Evolutionary conservation across 1,140 invertebrate genomes (phyloP).

Genomic region (Sarcophaga bullata): DNA sequence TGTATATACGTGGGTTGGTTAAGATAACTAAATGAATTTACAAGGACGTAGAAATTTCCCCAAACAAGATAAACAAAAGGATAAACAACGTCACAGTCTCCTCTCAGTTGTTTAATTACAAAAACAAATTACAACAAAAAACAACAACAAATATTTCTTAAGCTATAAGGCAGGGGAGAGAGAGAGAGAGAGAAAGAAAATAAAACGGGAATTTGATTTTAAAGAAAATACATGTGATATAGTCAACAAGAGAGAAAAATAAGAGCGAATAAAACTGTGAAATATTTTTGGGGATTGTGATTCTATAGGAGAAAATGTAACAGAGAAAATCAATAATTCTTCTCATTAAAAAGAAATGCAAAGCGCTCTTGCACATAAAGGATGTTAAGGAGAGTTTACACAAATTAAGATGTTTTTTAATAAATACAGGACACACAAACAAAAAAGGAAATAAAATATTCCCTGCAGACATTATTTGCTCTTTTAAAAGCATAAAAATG

Average conservation of each 20-base stretch:
- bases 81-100: neutral
- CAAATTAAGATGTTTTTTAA: too few species aligned
- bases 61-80: neutral
- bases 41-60: neutral
- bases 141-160: too few species aligned
- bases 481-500: too few species aligned
- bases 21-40: neutral
- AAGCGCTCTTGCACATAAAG: too few species aligned
- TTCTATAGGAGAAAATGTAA: neutral
- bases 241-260: neutral
- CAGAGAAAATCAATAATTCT: neutral
- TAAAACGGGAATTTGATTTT: neutral
- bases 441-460: too few species aligned
- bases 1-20: constrained; percentile 34
- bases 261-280: neutral
- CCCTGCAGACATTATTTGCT: too few species aligned
- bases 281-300: neutral
- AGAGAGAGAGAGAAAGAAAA: neutral
- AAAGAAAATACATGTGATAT: neutral
- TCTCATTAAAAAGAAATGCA: too few species aligned
- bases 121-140: too few species aligned
- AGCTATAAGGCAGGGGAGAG: neutral
- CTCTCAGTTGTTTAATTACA: too few species aligned
- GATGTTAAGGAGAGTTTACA: too few species aligned
- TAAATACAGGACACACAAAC: too few species aligned